phyloP scores from a whole-genome alignment of 2,888 invertebrate species.

The Altica lythri region DNA sequence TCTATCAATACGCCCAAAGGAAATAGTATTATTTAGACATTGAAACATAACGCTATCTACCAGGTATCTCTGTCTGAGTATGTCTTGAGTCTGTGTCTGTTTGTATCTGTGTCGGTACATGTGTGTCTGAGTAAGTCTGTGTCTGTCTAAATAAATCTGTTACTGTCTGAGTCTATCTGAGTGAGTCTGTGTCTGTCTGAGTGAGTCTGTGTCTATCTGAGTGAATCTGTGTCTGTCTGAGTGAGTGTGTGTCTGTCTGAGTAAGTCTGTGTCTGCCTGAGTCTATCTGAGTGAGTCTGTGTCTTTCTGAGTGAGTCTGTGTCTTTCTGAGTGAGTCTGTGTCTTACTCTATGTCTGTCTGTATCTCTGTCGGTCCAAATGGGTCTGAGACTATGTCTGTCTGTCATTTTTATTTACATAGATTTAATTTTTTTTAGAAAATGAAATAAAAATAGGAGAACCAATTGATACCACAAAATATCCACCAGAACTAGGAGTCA shows the following conservation, averaged over 20 bases:
- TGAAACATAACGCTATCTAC: no score
- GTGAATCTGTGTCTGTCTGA: background rate
- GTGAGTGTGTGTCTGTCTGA: background rate
- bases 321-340: background rate
- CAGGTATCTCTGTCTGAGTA: no score
- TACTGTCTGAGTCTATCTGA: background rate
- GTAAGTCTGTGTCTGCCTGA: background rate
- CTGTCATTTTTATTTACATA: background rate
- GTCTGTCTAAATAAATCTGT: slow-evolving; percentile 6
- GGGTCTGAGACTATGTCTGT: background rate
- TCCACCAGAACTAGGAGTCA: no score
- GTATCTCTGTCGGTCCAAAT: background rate
- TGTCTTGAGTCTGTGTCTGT: background rate
- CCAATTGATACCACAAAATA: no score
- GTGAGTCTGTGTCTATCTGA: background rate
- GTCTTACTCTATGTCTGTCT: background rate
- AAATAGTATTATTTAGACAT: no score
- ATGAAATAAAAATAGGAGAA: no score
- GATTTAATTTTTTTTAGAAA: no score
- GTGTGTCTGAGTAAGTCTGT: slow-evolving; percentile 7
- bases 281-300: background rate
- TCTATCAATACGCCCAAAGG: no score
- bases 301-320: background rate
- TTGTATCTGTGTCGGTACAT: slow-evolving; percentile 3
- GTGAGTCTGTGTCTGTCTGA: slow-evolving; percentile 1